phyloP scores from a whole-genome alignment of 1,140 invertebrate species.

The Oedothorax gibbosus region DNA sequence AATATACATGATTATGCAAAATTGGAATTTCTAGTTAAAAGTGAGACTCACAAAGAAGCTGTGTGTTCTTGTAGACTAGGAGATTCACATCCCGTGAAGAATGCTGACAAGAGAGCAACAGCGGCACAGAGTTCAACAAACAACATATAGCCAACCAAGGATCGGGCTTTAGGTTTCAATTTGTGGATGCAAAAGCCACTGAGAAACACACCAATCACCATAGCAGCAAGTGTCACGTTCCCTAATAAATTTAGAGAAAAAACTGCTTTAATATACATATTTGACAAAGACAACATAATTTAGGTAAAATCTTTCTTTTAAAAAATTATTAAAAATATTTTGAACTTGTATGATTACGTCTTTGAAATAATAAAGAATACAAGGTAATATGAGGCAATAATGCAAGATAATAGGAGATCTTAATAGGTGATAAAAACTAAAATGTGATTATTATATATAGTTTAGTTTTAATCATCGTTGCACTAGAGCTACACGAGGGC shows the following conservation, averaged over 20 bases:
- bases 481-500: too few species aligned
- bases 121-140: conserved; percentile 76
- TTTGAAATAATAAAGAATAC: not conserved
- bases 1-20: too few species aligned
- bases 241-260: conserved; percentile 41
- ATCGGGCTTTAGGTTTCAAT: conserved; percentile 77
- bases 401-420: too few species aligned
- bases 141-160: conserved; percentile 80
- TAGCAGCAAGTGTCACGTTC: conserved; percentile 76
- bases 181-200: conserved; percentile 80
- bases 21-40: too few species aligned
- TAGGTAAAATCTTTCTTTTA: too few species aligned
- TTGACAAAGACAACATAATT: not conserved
- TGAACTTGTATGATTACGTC: not conserved
- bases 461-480: too few species aligned
- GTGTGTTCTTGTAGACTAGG: not conserved
- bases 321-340: not conserved
- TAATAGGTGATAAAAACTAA: too few species aligned
- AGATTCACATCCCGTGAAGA: conserved; percentile 76
- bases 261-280: not conserved
- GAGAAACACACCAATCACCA: conserved; percentile 77
- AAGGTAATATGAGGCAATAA: too few species aligned
- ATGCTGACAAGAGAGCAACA: conserved; percentile 75
- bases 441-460: too few species aligned
- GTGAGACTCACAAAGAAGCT: conserved; percentile 9